Conservation (phyloP, 2,888 invertebrate genomes). For the Electrophaes corylata region DNA sequence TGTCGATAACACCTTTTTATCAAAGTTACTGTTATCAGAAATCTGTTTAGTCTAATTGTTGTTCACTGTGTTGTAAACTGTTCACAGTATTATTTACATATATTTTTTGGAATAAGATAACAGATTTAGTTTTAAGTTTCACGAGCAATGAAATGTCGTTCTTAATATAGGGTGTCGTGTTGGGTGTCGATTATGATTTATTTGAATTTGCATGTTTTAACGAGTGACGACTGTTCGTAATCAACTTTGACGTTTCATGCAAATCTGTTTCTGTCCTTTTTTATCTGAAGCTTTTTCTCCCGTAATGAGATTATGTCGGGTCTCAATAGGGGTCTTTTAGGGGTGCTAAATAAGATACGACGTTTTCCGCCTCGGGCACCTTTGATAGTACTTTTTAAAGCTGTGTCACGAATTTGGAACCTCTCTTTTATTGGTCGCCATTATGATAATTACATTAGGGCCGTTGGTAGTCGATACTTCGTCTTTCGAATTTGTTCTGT, state of each 20-base stretch:
- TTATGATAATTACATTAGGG: slow-evolving; percentile 83
- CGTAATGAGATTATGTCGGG: slow-evolving; percentile 80
- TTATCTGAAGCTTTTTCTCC: slow-evolving; percentile 76
- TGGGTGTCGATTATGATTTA: slow-evolving; percentile 47
- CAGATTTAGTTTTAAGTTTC: slow-evolving; percentile 10
- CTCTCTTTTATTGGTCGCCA: slow-evolving; percentile 82
- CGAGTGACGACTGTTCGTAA: slow-evolving; percentile 57
- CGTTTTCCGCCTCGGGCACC: slow-evolving; percentile 79
- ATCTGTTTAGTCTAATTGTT: slow-evolving; percentile 21
- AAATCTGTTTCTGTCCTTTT: slow-evolving; percentile 79
- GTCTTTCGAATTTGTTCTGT: slow-evolving; percentile 82
- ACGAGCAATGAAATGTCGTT: slow-evolving; percentile 17
- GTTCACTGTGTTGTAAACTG: slow-evolving; percentile 3
- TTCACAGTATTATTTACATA: slow-evolving; percentile 16
- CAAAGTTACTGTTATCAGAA: slow-evolving; percentile 30
- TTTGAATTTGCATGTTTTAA: slow-evolving; percentile 58
- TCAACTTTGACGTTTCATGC: slow-evolving; percentile 78
- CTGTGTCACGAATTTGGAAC: slow-evolving; percentile 79
- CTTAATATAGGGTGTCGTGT: slow-evolving; percentile 8
- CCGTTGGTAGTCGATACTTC: slow-evolving; percentile 77
- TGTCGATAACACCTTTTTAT: slow-evolving; percentile 44
- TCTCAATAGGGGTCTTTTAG: slow-evolving; percentile 62
- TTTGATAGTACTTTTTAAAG: slow-evolving; percentile 81
- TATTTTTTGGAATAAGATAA: slow-evolving; percentile 8
- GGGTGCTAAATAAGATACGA: slow-evolving; percentile 82